A percentile compares a stretch with the other conserved stretches of the same genome.
phyloP scores from a whole-genome alignment of 2,113 vertebrate species.

The Epinephelus fuscoguttatus region DNA sequence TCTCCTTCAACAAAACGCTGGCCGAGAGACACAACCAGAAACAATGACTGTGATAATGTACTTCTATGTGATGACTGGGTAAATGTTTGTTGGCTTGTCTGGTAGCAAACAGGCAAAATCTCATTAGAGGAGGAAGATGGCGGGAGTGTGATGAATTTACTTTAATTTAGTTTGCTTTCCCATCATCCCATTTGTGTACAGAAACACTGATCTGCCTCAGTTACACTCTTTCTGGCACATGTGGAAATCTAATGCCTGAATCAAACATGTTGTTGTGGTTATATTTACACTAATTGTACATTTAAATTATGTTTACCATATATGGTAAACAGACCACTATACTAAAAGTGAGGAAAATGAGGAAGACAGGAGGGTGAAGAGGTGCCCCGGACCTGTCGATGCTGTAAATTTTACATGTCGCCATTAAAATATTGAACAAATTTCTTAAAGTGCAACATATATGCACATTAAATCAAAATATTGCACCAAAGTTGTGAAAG shows the following conservation, averaged over 20 bases:
- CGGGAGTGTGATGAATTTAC: constrained; percentile 4
- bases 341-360: no score
- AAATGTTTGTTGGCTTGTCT: constrained; percentile 7
- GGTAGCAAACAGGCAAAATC: constrained; percentile 30
- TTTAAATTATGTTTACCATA: neutral
- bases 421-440: neutral
- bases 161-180: neutral
- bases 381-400: neutral
- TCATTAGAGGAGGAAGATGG: constrained; percentile 9
- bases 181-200: constrained; percentile 10
- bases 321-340: neutral
- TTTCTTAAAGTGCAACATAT: neutral
- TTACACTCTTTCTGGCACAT: neutral
- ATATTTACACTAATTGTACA: neutral
- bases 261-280: neutral
- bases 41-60: neutral
- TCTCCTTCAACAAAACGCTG: neutral
- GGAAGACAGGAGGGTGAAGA: neutral
- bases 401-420: neutral
- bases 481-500: neutral
- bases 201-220: neutral
- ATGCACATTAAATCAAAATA: neutral
- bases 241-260: no score
- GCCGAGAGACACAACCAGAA: neutral
- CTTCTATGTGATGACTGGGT: constrained; percentile 4